These are phyloP conservation scores for Otis tarda DNA, from an alignment of 2,113 vertebrate genomes.

Conservation along the genomic window DNA sequence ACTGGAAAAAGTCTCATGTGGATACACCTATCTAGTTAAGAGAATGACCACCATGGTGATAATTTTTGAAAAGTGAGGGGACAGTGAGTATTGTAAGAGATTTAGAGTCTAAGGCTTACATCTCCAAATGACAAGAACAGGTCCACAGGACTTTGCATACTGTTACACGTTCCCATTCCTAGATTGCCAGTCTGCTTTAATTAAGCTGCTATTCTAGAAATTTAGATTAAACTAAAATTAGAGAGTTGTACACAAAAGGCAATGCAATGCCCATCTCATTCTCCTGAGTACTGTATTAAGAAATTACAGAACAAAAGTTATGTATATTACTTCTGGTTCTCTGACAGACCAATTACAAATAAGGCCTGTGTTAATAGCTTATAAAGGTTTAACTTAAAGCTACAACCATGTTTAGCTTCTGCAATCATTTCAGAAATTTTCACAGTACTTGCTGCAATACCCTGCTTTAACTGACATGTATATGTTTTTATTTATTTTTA, in stretches of 20 bases:
- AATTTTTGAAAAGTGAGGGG: neutral
- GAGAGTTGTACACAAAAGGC: neutral
- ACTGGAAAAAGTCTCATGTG: neutral
- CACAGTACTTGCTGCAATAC: neutral
- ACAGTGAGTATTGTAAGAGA: neutral
- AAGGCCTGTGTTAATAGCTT: neutral
- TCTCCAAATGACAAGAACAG: neutral
- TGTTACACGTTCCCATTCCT: neutral
- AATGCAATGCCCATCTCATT: neutral
- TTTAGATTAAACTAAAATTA: neutral
- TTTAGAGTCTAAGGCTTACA: neutral
- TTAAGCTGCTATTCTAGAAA: neutral
- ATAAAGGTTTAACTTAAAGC: neutral
- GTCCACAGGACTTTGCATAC: neutral
- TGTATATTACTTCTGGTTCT: neutral
- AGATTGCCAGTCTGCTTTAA: neutral
- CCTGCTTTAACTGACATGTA: neutral
- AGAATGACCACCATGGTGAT: neutral
- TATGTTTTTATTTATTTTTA: neutral
- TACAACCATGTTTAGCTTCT: neutral
- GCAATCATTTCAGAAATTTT: neutral
- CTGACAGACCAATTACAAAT: neutral
- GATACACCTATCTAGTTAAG: neutral
- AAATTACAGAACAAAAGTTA: neutral
- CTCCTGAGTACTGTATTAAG: neutral